Evolutionary conservation across 2,888 invertebrate genomes (phyloP).

Genomic region (Chymomyza fuscimana): DNA sequence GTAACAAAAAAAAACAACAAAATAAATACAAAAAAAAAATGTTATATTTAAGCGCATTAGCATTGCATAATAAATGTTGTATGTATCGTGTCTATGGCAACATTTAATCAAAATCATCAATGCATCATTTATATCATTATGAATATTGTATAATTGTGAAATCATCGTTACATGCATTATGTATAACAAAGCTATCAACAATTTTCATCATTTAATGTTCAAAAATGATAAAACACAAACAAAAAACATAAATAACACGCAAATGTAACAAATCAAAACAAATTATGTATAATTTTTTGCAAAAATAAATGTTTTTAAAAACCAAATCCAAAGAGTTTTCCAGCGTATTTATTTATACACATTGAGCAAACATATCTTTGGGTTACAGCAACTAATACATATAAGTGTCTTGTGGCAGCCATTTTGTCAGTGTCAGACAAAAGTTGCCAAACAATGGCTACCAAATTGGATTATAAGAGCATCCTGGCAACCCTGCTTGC

Average conservation of each 20-base stretch:
- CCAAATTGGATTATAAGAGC: no score
- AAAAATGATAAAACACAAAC: conserved; percentile 11
- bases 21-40: conserved; percentile 29
- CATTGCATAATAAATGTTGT: conserved; percentile 15
- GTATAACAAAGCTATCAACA: conserved; percentile 14
- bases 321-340: conserved; percentile 21
- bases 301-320: conserved; percentile 71
- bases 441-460: no score
- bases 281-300: conserved; percentile 67
- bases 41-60: not conserved
- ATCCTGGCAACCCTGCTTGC: no score
- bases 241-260: conserved; percentile 27
- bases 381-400: no score
- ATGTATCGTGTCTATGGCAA: not conserved
- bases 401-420: no score
- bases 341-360: not conserved
- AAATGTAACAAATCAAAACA: conserved; percentile 47
- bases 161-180: conserved; percentile 32
- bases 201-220: conserved; percentile 10
- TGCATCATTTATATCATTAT: not conserved
- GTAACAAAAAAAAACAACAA: conserved; percentile 8
- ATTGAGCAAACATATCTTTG: no score
- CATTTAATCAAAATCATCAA: not conserved
- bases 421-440: no score
- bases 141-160: conserved; percentile 6